Percentiles rank a stretch among this genome's conserved stretches.
Conservation (phyloP, 2,797 vertebrate species). For the Trachurus trachurus region DNA sequence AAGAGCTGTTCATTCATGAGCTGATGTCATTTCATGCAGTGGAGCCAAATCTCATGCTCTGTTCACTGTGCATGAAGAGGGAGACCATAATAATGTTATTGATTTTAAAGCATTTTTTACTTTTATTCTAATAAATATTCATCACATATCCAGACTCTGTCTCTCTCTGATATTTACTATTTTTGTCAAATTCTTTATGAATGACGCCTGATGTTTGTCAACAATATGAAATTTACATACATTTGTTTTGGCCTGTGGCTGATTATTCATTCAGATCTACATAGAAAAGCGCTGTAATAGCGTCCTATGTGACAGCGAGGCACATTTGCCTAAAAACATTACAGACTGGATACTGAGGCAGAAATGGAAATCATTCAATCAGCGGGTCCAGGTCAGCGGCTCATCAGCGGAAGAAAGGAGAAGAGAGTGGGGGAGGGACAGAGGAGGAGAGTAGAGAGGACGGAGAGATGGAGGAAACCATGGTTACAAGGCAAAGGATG, state of each 20-base stretch:
- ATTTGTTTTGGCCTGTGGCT: constrained; percentile 1
- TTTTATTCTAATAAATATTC: background rate
- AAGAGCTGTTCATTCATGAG: constrained; percentile 40
- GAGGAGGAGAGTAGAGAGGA: constrained; percentile 54
- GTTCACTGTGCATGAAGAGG: background rate
- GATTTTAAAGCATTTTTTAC: background rate
- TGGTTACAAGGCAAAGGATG: constrained; percentile 70
- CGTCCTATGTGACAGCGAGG: background rate
- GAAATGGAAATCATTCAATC: constrained; percentile 55
- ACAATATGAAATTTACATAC: background rate
- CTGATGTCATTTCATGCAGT: constrained; percentile 53
- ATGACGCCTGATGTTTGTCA: background rate
- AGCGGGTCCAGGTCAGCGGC: constrained; percentile 67
- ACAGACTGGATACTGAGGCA: constrained; percentile 10
- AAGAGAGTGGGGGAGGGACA: constrained; percentile 67
- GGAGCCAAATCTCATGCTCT: background rate
- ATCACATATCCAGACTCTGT: background rate
- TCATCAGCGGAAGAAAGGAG: constrained; percentile 56
- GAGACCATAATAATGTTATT: background rate
- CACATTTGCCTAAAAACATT: constrained; percentile 32
- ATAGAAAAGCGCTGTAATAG: background rate
- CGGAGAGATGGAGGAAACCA: constrained; percentile 75
- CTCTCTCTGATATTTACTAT: background rate
- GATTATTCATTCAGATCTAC: background rate
- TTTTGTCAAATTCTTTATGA: constrained; percentile 4